These are phyloP conservation scores for Lasioglossum albipes DNA, from an alignment of 1,140 invertebrate genomes.

Conservation along the genomic window DNA sequence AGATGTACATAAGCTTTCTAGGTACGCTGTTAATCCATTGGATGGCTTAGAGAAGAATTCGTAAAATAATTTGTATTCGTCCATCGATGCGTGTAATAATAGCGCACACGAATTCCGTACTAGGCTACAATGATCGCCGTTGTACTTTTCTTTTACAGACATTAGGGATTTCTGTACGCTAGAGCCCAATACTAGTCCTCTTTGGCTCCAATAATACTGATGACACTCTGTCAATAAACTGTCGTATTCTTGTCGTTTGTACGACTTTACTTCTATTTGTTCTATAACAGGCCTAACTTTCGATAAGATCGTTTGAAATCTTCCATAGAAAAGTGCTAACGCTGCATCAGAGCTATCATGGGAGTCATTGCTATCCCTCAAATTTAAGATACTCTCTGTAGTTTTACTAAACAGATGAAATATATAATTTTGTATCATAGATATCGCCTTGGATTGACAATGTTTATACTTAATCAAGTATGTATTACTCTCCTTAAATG, in stretches of 20 bases:
- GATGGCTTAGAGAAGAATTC: slow-evolving; percentile 91
- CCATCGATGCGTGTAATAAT: slow-evolving; percentile 93
- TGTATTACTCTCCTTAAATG: slow-evolving; percentile 86
- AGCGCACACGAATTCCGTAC: slow-evolving; percentile 93
- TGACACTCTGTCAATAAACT: slow-evolving; percentile 90
- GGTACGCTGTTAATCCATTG: slow-evolving; percentile 84
- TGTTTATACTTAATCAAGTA: slow-evolving; percentile 90
- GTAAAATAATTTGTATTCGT: slow-evolving; percentile 93
- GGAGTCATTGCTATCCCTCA: slow-evolving; percentile 76
- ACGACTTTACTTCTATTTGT: slow-evolving; percentile 88
- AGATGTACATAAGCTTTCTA: slow-evolving; percentile 92
- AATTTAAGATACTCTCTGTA: slow-evolving; percentile 85
- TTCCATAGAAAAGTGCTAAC: slow-evolving; percentile 95
- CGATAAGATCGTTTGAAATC: slow-evolving; percentile 93
- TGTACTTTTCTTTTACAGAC: slow-evolving; percentile 80
- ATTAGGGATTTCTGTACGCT: slow-evolving; percentile 89
- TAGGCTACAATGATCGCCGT: slow-evolving; percentile 92
- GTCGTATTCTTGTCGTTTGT: slow-evolving; percentile 88
- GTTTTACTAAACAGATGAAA: slow-evolving; percentile 87
- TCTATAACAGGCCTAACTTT: slow-evolving; percentile 90
- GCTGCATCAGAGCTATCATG: slow-evolving; percentile 85
- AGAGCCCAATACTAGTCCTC: slow-evolving; percentile 86
- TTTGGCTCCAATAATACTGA: slow-evolving; percentile 90
- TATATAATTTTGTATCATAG: slow-evolving; percentile 88
- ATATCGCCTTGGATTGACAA: slow-evolving; percentile 89